These are phyloP conservation scores for Drosophila baimaii DNA, from an alignment of 1,140 invertebrate genomes.

Conservation along the genomic window DNA sequence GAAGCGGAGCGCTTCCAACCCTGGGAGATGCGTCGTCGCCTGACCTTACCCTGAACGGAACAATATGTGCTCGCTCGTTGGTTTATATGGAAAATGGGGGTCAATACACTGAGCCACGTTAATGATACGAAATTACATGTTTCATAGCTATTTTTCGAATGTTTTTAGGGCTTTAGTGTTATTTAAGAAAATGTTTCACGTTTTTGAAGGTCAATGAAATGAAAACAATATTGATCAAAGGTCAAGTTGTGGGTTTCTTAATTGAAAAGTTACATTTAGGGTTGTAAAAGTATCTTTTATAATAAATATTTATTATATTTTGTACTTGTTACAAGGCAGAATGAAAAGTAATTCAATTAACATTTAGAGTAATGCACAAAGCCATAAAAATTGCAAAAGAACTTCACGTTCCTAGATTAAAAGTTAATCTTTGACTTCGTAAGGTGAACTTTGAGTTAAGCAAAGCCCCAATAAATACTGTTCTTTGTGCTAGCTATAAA, in stretches of 20 bases:
- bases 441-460: background rate
- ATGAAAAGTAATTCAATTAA: background rate
- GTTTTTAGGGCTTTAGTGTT: too few relatives aligned
- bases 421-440: background rate
- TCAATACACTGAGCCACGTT: constrained; percentile 35
- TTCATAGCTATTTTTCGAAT: background rate
- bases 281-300: too few relatives aligned
- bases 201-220: background rate
- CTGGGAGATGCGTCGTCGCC: constrained; percentile 33
- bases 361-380: background rate
- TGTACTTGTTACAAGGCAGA: background rate
- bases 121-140: constrained; percentile 21
- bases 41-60: constrained; percentile 34
- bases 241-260: background rate
- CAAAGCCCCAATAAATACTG: background rate
- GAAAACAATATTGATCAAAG: background rate
- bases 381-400: too few relatives aligned
- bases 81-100: constrained; percentile 29
- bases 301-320: too few relatives aligned
- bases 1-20: constrained; percentile 47
- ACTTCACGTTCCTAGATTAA: background rate
- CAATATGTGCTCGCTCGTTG: background rate
- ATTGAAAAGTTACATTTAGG: background rate
- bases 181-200: background rate
- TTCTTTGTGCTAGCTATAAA: background rate